These are phyloP conservation scores for Bambusicola thoracicus DNA, from an alignment of 2,113 vertebrate species.

Conservation along the genomic window DNA sequence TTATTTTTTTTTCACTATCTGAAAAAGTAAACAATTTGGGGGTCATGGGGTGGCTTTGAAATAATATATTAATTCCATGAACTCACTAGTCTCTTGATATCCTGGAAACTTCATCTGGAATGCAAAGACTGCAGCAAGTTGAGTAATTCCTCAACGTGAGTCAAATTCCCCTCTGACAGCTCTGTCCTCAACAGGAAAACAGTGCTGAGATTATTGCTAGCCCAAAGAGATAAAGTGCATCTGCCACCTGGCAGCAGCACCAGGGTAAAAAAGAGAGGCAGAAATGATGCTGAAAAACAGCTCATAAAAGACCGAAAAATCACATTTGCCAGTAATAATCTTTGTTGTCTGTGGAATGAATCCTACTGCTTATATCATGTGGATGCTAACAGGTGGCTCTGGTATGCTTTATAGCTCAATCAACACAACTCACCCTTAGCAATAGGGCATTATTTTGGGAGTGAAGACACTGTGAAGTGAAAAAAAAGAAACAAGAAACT, in stretches of 20 bases:
- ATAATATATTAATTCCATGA: background rate
- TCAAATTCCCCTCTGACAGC: background rate
- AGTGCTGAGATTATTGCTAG: background rate
- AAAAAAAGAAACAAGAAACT: background rate
- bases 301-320: background rate
- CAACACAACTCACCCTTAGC: background rate
- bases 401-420: rapidly evolving
- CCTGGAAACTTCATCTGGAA: background rate
- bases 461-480: background rate
- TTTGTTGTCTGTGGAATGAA: background rate
- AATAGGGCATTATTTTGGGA: background rate
- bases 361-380: background rate
- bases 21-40: background rate
- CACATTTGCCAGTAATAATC: background rate
- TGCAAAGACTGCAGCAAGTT: background rate
- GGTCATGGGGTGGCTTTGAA: background rate
- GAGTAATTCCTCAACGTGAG: background rate
- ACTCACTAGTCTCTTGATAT: background rate
- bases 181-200: background rate
- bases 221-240: background rate
- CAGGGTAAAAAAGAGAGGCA: background rate
- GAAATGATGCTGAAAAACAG: background rate
- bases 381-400: background rate
- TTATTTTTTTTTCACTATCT: background rate
- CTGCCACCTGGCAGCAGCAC: background rate